These are phyloP conservation scores for Drosophila ercepeae DNA, from an alignment of 1,140 invertebrate genomes.

Conservation along the genomic window DNA sequence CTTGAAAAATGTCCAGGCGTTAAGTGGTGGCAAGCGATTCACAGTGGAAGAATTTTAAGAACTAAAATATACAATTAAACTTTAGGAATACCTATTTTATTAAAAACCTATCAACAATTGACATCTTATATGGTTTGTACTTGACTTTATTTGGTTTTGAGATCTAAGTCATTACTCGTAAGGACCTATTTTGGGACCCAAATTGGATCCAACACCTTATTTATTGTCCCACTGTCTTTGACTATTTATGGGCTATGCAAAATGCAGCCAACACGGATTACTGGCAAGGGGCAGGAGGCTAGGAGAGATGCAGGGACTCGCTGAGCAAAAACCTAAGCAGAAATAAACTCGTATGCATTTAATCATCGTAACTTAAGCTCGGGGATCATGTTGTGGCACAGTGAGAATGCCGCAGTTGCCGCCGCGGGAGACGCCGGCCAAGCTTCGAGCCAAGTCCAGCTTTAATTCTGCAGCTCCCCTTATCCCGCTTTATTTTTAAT, in stretches of 20 bases:
- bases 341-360: slow-evolving; percentile 82
- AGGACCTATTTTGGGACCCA: too few relatives aligned
- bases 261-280: slow-evolving; percentile 17
- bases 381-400: slow-evolving; percentile 77
- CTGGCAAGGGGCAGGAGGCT: background rate
- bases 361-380: slow-evolving; percentile 81
- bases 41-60: slow-evolving; percentile 39
- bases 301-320: background rate
- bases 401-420: slow-evolving; percentile 55
- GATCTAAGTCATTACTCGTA: too few relatives aligned
- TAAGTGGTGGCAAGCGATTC: slow-evolving; percentile 67
- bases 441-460: slow-evolving; percentile 39
- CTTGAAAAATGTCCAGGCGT: slow-evolving; percentile 78
- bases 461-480: slow-evolving; percentile 21
- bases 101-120: background rate
- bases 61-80: background rate
- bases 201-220: background rate
- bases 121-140: background rate
- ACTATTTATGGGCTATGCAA: slow-evolving; percentile 59
- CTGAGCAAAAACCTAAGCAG: slow-evolving; percentile 54
- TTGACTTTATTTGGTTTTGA: too few relatives aligned
- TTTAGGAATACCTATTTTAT: background rate
- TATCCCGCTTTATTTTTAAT: slow-evolving; percentile 59
- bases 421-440: slow-evolving; percentile 61
- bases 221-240: slow-evolving; percentile 33